Evolutionary conservation across 1,140 invertebrate genomes (phyloP).

Genomic region (Mylabris phalerata): DNA sequence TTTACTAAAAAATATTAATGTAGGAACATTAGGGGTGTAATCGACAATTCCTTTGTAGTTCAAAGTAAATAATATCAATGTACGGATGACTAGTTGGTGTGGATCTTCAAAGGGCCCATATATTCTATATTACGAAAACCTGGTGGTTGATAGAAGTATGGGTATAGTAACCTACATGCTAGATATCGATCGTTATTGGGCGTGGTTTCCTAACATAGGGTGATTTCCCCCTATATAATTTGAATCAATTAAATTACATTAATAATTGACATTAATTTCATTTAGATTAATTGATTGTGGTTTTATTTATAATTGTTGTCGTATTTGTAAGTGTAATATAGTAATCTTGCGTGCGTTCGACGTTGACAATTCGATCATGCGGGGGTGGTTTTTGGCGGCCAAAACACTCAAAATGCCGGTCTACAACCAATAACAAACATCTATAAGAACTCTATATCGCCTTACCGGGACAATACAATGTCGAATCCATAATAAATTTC

Average conservation of each 20-base stretch:
- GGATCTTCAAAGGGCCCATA: slow-evolving; percentile 17
- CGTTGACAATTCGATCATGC: too few relatives aligned
- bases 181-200: slow-evolving; percentile 17
- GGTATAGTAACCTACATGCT: slow-evolving; percentile 20
- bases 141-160: neutral
- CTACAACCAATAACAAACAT: too few relatives aligned
- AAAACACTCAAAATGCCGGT: too few relatives aligned
- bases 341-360: too few relatives aligned
- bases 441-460: neutral
- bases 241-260: slow-evolving; percentile 10
- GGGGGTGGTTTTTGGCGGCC: too few relatives aligned
- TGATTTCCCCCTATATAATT: slow-evolving; percentile 14
- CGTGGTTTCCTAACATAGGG: slow-evolving; percentile 12
- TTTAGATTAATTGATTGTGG: too few relatives aligned
- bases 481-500: slow-evolving; percentile 16
- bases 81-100: slow-evolving; percentile 11
- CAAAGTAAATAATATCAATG: slow-evolving; percentile 13
- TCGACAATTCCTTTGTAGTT: slow-evolving; percentile 14
- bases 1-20: slow-evolving; percentile 2
- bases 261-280: too few relatives aligned
- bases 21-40: slow-evolving; percentile 6
- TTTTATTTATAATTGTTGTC: too few relatives aligned
- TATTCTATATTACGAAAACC: too few relatives aligned
- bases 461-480: slow-evolving; percentile 17
- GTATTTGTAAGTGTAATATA: too few relatives aligned